phyloP scores from a whole-genome alignment of 2,797 vertebrate genomes.

The Staurois parvus region DNA sequence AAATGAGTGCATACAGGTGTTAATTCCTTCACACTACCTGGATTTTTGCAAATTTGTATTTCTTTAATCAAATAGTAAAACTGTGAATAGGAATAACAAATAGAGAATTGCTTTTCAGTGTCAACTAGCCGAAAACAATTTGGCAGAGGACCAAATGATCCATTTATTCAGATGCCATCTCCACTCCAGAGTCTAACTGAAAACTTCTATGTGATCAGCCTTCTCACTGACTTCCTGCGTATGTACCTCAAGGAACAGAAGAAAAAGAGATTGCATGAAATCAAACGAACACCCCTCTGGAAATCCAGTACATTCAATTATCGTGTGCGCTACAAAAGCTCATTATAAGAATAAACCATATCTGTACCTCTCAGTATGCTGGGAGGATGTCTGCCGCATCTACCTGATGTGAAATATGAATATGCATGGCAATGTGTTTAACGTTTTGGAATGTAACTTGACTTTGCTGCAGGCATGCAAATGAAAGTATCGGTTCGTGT shows the following conservation, averaged over 20 bases:
- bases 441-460: conserved; percentile 46
- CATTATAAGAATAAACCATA: conserved; percentile 46
- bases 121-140: conserved; percentile 7
- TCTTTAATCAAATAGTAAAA: not conserved
- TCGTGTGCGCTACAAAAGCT: conserved; percentile 43
- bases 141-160: conserved; percentile 4
- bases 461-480: conserved; percentile 58
- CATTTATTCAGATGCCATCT: conserved; percentile 32
- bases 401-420: conserved; percentile 54
- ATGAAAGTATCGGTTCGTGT: conserved; percentile 33
- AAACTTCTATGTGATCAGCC: conserved; percentile 30
- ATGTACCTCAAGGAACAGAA: conserved; percentile 14
- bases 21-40: not conserved
- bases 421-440: conserved; percentile 50
- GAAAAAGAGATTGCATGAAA: conserved; percentile 36
- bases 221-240: conserved; percentile 11
- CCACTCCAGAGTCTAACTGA: conserved; percentile 8
- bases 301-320: conserved; percentile 60
- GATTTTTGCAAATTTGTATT: not conserved
- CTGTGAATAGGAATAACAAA: not conserved
- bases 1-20: too few relatives aligned
- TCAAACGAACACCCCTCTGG: conserved; percentile 53
- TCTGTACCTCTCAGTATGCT: conserved; percentile 44
- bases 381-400: conserved; percentile 27
- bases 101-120: not conserved